Conservation (phyloP, 2,113 vertebrate genomes). For the Aptenodytes patagonicus region DNA sequence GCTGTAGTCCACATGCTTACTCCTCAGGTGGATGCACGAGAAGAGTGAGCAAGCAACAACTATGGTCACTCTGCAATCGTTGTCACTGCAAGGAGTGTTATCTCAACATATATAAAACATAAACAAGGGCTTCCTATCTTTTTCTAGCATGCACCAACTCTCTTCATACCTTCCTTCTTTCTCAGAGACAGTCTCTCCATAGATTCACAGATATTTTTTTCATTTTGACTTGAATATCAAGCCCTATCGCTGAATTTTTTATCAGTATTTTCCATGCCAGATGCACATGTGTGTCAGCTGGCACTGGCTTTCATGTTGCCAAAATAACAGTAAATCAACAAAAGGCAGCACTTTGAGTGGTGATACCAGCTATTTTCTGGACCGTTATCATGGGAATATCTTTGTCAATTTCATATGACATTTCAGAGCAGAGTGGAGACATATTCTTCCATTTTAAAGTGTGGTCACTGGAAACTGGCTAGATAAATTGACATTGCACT, state of each 20-base stretch:
- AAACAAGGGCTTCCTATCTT: neutral
- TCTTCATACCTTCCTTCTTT: neutral
- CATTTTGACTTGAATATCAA: neutral
- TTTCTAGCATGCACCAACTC: neutral
- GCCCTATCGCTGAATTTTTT: neutral
- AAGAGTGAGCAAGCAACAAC: neutral
- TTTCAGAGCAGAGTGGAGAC: neutral
- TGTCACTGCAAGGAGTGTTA: neutral
- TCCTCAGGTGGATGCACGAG: neutral
- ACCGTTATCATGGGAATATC: neutral
- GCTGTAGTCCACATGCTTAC: no score
- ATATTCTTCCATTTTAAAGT: neutral
- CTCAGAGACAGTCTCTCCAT: neutral
- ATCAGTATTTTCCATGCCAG: neutral
- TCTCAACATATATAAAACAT: fast-evolving
- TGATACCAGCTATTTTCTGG: neutral
- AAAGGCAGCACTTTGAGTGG: neutral
- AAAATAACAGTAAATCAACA: neutral
- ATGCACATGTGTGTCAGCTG: neutral
- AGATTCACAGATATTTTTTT: neutral
- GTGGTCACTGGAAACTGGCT: neutral
- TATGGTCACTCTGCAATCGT: neutral
- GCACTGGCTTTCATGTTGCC: neutral
- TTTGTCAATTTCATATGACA: neutral
- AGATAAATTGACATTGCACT: neutral